Conservation (phyloP, 2,797 vertebrate genomes). For the Hydrolagus colliei region DNA sequence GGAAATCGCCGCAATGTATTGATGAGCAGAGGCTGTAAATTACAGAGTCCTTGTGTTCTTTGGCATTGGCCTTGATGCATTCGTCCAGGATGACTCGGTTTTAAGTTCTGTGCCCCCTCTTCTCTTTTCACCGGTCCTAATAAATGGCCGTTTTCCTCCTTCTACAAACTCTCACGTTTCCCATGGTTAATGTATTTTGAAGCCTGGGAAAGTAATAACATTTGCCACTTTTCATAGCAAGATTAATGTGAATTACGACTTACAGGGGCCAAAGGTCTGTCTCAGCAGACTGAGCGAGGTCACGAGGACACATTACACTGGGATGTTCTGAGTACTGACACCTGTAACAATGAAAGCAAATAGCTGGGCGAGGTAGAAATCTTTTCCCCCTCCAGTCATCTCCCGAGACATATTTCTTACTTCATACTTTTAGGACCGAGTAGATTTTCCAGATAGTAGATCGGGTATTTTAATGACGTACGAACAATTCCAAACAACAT, state of each 20-base stretch:
- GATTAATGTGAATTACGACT: constrained; percentile 16
- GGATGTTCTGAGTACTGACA: background rate
- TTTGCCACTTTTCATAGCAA: constrained; percentile 17
- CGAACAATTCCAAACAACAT: background rate
- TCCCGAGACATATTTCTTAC: background rate
- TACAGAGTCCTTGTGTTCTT: background rate
- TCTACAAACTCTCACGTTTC: constrained; percentile 5
- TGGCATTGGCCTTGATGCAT: background rate
- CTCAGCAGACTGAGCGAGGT: constrained; percentile 4
- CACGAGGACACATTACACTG: background rate
- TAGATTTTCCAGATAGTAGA: background rate
- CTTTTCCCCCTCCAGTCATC: background rate
- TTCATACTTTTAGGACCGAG: background rate
- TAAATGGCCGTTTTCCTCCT: background rate
- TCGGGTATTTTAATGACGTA: background rate
- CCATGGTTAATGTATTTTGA: background rate
- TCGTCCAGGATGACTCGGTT: background rate
- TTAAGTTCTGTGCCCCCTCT: constrained; percentile 26
- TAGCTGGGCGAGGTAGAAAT: background rate
- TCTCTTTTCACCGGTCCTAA: background rate
- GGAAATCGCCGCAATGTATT: background rate
- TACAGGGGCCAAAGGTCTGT: constrained; percentile 23
- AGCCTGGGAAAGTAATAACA: constrained; percentile 26
- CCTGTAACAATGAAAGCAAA: constrained; percentile 5
- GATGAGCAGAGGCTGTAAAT: background rate